Conservation (phyloP, 2,113 vertebrate genomes). For the Elephantulus edwardii region DNA sequence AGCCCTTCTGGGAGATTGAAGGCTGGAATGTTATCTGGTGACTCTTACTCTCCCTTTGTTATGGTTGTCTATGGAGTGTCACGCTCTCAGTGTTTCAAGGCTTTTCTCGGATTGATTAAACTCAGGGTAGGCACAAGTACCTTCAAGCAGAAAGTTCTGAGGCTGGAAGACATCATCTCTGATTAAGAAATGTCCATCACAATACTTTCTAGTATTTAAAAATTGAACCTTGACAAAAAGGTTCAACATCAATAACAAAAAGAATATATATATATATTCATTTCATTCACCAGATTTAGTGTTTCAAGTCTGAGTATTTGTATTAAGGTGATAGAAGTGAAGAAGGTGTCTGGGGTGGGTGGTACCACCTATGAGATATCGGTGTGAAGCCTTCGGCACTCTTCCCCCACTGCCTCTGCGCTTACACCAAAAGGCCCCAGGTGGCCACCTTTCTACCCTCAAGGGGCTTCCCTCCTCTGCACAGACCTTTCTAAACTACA, state of each 20-base stretch:
- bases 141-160: neutral
- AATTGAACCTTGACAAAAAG: no score
- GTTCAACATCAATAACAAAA: neutral
- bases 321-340: constrained; percentile 85
- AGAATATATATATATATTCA: neutral
- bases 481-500: constrained; percentile 62
- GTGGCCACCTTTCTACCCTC: constrained; percentile 65
- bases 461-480: constrained; percentile 57
- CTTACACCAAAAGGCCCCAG: constrained; percentile 66
- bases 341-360: constrained; percentile 97
- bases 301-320: neutral
- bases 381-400: constrained; percentile 86
- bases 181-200: neutral
- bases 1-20: neutral
- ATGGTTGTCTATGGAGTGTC: no score
- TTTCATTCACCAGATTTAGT: neutral
- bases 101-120: neutral
- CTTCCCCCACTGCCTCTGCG: constrained; percentile 62
- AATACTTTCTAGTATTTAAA: no score
- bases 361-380: constrained; percentile 99
- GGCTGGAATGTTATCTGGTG: no score
- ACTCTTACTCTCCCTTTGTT: neutral
- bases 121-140: neutral
- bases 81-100: neutral
- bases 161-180: neutral